A percentile compares a stretch with the other conserved stretches of the same genome.
phyloP scores from a whole-genome alignment of 2,797 vertebrate genomes.

The Botia almorhae region DNA sequence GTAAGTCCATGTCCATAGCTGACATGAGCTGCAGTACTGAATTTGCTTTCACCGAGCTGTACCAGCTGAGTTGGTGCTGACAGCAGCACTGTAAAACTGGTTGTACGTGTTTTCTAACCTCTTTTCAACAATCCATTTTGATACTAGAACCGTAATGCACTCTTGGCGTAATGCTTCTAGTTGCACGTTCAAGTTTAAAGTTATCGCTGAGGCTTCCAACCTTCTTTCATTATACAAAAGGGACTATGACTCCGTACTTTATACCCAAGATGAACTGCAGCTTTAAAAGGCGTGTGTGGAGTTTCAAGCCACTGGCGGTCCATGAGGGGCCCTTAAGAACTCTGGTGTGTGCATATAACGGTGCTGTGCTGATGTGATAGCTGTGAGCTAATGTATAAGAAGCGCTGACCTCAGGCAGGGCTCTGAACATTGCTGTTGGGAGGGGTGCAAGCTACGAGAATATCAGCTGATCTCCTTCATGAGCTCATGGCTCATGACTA shows the following conservation, averaged over 20 bases:
- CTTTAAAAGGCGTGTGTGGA: background rate
- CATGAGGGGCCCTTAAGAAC: background rate
- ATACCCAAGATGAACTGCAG: background rate
- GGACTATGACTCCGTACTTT: constrained; percentile 3
- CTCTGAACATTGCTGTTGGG: background rate
- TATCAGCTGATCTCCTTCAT: constrained; percentile 14
- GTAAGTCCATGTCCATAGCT: background rate
- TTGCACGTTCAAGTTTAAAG: constrained; percentile 6
- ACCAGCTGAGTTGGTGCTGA: constrained; percentile 20
- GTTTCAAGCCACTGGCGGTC: background rate
- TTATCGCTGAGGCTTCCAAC: background rate
- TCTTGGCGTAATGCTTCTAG: background rate
- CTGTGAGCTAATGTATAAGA: background rate
- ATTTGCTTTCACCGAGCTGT: constrained; percentile 5
- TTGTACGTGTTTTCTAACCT: background rate
- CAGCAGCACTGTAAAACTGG: constrained; percentile 35
- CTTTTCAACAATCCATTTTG: background rate
- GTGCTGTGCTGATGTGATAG: constrained; percentile 9
- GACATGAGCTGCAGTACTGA: constrained; percentile 7
- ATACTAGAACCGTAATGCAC: background rate
- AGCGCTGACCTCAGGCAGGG: background rate
- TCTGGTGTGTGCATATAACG: background rate
- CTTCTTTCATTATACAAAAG: constrained; percentile 1
- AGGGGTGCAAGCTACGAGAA: background rate
- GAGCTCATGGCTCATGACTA: constrained; percentile 23